Evolutionary conservation across 30 jellyfish, hydroid and myxozoan species (phyloP), one percentile per base, ranked within the genome.

Genomic region (Aurelia sp.): DNA sequence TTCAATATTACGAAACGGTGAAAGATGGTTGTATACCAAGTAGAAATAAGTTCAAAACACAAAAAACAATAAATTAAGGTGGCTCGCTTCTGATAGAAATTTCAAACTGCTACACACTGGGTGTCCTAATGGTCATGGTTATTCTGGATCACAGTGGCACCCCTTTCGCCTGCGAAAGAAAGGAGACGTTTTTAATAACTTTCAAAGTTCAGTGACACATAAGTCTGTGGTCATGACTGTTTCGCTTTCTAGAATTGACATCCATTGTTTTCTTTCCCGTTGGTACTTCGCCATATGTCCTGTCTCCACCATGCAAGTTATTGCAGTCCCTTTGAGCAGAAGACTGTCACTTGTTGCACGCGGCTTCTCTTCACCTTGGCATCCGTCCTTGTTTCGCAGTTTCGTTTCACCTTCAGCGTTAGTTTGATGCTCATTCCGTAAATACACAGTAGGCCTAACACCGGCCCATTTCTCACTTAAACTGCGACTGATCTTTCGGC

Each of bases 201-300:
- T 5, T 87, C 73, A 91, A 63, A 91, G 91, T 79, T 91, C 98
- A 11, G 98, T 91, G 13, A 85, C 96, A 73, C 98, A 91, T 20
- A 91, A 66, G 60, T 91, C 98, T 7, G 98, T 91, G 17, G 96
- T 76, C 76, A 57, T 57, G 16, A 84, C 90, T 7, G 55, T 73
- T 30, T 62, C 90, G 52, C 57, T 86, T 60, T 85, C 91, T 5
- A 85, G 81, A 11, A 82, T 70, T 47, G 79, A 60, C 81, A 72
- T 66, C 94, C 95, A 86, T 15, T 71, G 87, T 77, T 78, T 78
- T 18, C 90, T 51, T 59, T 91, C 93, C 52, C 98, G 71, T n/a
- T 79, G 73, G 62, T 76, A 73, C 48, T 84, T 79, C 16, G 98
- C 98, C 81, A 86, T 62, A 68, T 85, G 91, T 10, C 98, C 98